phyloP scores from a whole-genome alignment of 2,888 invertebrate species.

The Drosophila diplacantha region DNA sequence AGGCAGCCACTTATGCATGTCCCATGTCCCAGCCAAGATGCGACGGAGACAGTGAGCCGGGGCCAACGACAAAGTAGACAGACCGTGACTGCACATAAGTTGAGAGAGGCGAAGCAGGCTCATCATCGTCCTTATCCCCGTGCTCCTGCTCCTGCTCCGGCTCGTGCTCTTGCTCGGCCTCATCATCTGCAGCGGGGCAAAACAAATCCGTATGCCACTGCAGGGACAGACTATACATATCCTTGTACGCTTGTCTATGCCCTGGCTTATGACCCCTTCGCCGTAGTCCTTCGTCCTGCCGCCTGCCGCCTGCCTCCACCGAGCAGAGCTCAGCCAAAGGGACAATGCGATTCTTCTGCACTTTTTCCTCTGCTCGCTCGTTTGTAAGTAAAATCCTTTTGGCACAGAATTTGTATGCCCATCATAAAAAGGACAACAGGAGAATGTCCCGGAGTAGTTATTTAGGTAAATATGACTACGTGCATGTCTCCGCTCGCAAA shows the following conservation, averaged over 20 bases:
- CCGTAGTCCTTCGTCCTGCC: slow-evolving; percentile 1
- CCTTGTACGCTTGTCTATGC: slow-evolving; percentile 45
- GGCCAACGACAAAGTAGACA: slow-evolving; percentile 49
- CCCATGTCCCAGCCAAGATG: slow-evolving; percentile 45
- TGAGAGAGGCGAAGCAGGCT: slow-evolving; percentile 34
- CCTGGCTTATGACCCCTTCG: slow-evolving; percentile 43
- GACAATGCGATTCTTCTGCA: slow-evolving; percentile 72
- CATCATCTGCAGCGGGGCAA: slow-evolving; percentile 41
- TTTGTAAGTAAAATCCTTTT: slow-evolving; percentile 72
- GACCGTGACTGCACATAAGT: slow-evolving; percentile 69
- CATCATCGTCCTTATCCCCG: slow-evolving; percentile 36
- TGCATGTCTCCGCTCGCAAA: slow-evolving; percentile 49
- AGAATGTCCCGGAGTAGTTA: slow-evolving; percentile 32
- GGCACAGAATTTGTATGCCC: slow-evolving; percentile 62
- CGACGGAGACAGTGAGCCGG: slow-evolving; percentile 13
- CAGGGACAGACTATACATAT: slow-evolving; percentile 53
- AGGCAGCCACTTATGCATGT: slow-evolving; percentile 72
- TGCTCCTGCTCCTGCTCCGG: slow-evolving; percentile 20
- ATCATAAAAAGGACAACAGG: slow-evolving; percentile 68
- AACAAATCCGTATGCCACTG: slow-evolving; percentile 60
- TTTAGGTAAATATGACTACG: slow-evolving; percentile 61
- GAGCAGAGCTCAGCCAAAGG: slow-evolving; percentile 3
- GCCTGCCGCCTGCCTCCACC: neutral
- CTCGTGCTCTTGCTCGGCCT: slow-evolving; percentile 16
- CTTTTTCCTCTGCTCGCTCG: slow-evolving; percentile 68